Base-by-base conservation (phyloP, 2,797 vertebrate species). In the Pangasius krempfi region DNA sequence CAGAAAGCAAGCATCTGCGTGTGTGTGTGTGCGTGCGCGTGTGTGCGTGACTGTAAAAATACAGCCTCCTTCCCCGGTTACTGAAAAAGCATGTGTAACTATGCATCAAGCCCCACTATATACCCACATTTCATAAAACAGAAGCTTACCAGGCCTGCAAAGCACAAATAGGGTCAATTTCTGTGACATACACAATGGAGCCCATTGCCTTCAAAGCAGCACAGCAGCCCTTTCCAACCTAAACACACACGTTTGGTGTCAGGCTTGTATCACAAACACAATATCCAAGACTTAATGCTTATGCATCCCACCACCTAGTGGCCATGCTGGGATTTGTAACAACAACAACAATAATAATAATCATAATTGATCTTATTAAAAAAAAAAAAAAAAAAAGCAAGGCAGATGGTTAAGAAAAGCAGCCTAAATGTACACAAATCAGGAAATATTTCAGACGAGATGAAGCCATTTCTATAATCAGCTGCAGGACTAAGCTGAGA, bases 81-180 rank as follows among this genome's bases (percentile, higher is more conserved):
- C 52, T 80, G 8, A 60, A 40, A 7, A 82, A 60, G 13, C 33
- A 27, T 8, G 22, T 27, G 2, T 60, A 82, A 60, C 33, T 27
- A 82, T 44, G 12, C 62, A 84, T 50, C 8, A 68, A 84, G 22
- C 40, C 14, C 37, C 60, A 83, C 5, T 62, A 8, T 47, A 84
- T 30, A 60, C 54, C 4, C 25, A 66, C 44, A 30, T 64, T 64
- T 47, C 25, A 83, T 10, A n/a, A 68, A 50, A 68, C 0, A 25
- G n/a, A 84, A 25, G 64, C 96, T 97, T 94, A 99, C 98, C 98
- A 99, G 64, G 97, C 98, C 88, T 99, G 98, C 82, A 99, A 97
- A 88, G 98, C 98, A n/a, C 98, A 99, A 94, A 99, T 99, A 90
- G 98, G 98, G 93, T 99, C 98, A 0, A 99, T 99, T 95, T 99